Percentiles rank a stretch among this genome's conserved stretches.
phyloP scores from a whole-genome alignment of 2,113 vertebrate species.

The Leptobrachium ailaonicum region DNA sequence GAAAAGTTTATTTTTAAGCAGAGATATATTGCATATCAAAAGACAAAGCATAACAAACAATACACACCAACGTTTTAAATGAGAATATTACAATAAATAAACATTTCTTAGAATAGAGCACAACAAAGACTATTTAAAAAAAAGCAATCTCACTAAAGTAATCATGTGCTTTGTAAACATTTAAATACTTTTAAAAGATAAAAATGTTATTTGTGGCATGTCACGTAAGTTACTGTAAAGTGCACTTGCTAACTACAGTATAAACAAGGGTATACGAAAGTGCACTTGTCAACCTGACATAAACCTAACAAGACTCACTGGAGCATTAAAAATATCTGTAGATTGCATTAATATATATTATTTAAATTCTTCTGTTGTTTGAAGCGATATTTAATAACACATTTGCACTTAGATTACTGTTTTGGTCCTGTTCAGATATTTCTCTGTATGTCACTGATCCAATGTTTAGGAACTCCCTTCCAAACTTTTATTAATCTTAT shows the following conservation, averaged over 20 bases:
- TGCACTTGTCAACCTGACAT: no score
- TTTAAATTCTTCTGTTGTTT: no score
- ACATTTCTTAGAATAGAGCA: conserved; percentile 20
- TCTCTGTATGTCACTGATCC: no score
- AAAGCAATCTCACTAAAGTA: neutral
- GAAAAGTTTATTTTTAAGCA: conserved; percentile 15
- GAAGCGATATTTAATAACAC: no score
- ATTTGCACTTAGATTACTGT: no score
- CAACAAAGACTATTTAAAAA: conserved; percentile 20
- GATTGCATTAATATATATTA: no score
- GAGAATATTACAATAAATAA: conserved; percentile 29
- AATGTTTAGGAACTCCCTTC: no score
- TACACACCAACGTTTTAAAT: conserved; percentile 35
- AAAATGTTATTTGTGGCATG: conserved; percentile 19
- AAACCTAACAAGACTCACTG: no score
- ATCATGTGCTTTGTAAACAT: conserved; percentile 42
- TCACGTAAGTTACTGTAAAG: conserved; percentile 4
- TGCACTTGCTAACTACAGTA: neutral
- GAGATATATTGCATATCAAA: conserved; percentile 32
- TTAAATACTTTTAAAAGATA: conserved; percentile 34
- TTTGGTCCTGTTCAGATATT: no score
- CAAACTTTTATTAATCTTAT: no score
- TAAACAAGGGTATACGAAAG: no score
- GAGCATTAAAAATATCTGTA: no score
- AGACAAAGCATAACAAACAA: conserved; percentile 13